A percentile compares a stretch with the other conserved stretches of the same genome.
These are phyloP conservation scores for Todiramphus saurophagus DNA, from an alignment of 2,113 vertebrate genomes.

Conservation along the genomic window DNA sequence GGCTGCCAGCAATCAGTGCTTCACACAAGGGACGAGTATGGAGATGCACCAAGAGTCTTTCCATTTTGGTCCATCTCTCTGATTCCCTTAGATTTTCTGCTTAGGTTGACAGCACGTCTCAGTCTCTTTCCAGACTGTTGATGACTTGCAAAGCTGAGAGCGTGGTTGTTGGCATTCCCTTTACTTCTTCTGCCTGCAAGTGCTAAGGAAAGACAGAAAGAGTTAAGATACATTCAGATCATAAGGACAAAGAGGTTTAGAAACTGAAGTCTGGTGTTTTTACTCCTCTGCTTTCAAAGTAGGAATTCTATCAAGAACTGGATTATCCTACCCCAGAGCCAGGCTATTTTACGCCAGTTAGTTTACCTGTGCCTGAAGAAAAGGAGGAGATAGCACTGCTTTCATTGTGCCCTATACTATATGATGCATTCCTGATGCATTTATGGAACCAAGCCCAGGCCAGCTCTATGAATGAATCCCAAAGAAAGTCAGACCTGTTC, in stretches of 20 bases:
- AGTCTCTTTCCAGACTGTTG: background rate
- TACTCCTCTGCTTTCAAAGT: background rate
- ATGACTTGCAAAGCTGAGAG: background rate
- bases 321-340: background rate
- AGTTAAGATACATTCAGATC: background rate
- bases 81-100: background rate
- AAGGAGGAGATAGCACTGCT: background rate
- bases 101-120: background rate
- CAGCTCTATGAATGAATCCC: background rate
- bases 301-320: background rate
- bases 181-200: background rate
- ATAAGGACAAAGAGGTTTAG: background rate
- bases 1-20: background rate
- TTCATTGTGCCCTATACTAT: background rate
- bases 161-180: background rate
- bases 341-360: background rate
- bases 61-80: background rate
- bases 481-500: constrained; percentile 4
- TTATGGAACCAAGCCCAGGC: background rate
- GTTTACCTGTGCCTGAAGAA: background rate
- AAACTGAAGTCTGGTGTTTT: background rate
- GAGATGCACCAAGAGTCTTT: background rate
- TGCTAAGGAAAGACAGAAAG: background rate
- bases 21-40: background rate
- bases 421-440: background rate